Conservation (phyloP, 2,888 invertebrate species). For the Helleia helle region DNA sequence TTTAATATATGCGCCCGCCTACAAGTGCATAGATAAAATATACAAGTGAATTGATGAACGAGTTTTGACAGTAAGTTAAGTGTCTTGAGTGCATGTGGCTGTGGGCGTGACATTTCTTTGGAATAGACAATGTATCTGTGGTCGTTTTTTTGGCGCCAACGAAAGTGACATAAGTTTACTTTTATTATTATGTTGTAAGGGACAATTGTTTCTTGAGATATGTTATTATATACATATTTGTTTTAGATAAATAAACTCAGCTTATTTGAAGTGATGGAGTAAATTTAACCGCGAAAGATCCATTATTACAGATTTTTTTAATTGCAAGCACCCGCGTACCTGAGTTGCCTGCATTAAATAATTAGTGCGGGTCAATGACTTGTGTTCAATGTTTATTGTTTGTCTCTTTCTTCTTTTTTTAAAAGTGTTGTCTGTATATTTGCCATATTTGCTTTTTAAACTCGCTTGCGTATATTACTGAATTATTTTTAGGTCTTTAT, state of each 20-base stretch:
- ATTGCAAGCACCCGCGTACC: neutral
- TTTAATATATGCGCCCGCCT: slow-evolving; percentile 27
- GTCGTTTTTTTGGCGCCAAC: neutral
- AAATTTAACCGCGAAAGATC: too few species aligned
- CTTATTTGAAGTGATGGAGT: too few species aligned
- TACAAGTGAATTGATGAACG: neutral
- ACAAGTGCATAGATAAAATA: slow-evolving; percentile 19
- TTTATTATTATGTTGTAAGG: too few species aligned
- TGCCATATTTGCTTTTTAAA: too few species aligned
- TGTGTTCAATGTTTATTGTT: neutral
- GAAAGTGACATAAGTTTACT: neutral
- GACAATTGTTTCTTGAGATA: too few species aligned
- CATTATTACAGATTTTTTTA: neutral
- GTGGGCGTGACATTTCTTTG: neutral
- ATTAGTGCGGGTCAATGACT: slow-evolving; percentile 9
- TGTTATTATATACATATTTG: too few species aligned
- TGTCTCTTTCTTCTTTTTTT: neutral
- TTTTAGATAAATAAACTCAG: too few species aligned
- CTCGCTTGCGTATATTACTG: too few species aligned
- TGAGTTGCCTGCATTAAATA: slow-evolving; percentile 3
- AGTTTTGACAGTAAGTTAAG: neutral
- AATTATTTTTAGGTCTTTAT: too few species aligned
- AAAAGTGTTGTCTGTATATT: neutral
- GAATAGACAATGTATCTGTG: neutral
- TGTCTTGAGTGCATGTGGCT: neutral